These are phyloP conservation scores for Orthosia cruda DNA, from an alignment of 2,888 invertebrate species.

Conservation along the genomic window DNA sequence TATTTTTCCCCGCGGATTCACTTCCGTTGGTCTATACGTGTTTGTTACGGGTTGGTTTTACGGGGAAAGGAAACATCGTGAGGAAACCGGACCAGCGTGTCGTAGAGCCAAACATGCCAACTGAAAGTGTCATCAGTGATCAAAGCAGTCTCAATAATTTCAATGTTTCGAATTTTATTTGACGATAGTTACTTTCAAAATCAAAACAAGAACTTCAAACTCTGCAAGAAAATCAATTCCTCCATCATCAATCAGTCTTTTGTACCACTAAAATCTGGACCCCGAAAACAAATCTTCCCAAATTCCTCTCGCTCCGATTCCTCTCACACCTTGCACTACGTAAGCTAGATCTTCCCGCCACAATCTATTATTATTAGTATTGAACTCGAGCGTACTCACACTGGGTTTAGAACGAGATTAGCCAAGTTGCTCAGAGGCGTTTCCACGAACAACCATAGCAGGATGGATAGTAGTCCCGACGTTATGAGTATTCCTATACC, in stretches of 20 bases:
- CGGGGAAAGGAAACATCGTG: too few relatives aligned
- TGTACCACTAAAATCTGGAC: neutral
- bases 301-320: too few relatives aligned
- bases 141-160: neutral
- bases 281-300: neutral
- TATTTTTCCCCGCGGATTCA: too few relatives aligned
- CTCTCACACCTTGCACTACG: neutral
- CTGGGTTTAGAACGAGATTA: constrained; percentile 57
- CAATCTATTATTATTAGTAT: constrained; percentile 50
- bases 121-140: neutral
- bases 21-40: too few relatives aligned
- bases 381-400: constrained; percentile 44
- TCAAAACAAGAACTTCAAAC: too few relatives aligned
- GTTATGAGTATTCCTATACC: constrained; percentile 48
- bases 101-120: neutral
- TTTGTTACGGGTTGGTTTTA: too few relatives aligned
- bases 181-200: too few relatives aligned
- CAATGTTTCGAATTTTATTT: neutral
- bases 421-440: constrained; percentile 61
- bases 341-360: neutral
- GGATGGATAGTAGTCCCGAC: constrained; percentile 38
- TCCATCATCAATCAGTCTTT: too few relatives aligned
- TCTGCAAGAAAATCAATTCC: too few relatives aligned
- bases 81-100: too few relatives aligned
- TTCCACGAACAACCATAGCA: constrained; percentile 57